Percentiles rank a stretch among this genome's conserved stretches.
phyloP scores from a whole-genome alignment of 2,113 vertebrate species.

The Festucalex cinctus region DNA sequence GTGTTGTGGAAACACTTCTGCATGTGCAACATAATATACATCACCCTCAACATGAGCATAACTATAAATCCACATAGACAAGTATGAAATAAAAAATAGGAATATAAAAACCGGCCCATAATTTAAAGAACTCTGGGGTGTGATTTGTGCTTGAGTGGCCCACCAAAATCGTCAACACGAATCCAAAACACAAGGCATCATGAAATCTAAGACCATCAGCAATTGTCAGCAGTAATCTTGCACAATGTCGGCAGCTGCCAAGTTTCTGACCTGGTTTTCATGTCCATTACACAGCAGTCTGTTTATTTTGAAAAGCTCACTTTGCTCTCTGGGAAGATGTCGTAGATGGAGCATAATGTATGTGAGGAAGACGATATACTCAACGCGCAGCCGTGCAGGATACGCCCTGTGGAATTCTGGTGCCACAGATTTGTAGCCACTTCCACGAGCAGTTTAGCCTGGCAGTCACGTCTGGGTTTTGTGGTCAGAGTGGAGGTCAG shows the following conservation, averaged over 20 bases:
- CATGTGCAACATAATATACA: constrained; percentile 9
- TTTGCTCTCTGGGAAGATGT: constrained; percentile 18
- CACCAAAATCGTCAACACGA: constrained; percentile 30
- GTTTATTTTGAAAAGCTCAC: constrained; percentile 30
- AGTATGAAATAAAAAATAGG: constrained; percentile 11
- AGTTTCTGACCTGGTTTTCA: constrained; percentile 22
- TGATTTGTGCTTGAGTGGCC: constrained; percentile 17
- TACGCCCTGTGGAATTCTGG: constrained; percentile 52
- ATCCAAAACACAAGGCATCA: constrained; percentile 2
- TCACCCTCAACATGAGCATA: constrained; percentile 1
- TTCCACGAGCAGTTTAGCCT: constrained; percentile 45
- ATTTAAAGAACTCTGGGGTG: constrained; percentile 22
- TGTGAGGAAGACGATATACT: constrained; percentile 11
- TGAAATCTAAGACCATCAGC: constrained; percentile 21
- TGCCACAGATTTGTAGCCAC: constrained; percentile 47
- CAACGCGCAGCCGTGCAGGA: constrained; percentile 32
- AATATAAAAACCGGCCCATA: constrained; percentile 13
- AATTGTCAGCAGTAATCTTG: constrained; percentile 20
- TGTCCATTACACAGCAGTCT: constrained; percentile 20
- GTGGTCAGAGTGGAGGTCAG: constrained; percentile 56
- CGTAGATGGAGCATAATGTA: constrained; percentile 8
- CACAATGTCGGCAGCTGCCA: constrained; percentile 16
- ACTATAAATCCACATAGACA: constrained; percentile 17
- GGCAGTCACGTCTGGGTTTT: constrained; percentile 43
- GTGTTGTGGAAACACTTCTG: constrained; percentile 1